Conservation (phyloP, 2,113 vertebrate species). For the Oryzias curvinotus region DNA sequence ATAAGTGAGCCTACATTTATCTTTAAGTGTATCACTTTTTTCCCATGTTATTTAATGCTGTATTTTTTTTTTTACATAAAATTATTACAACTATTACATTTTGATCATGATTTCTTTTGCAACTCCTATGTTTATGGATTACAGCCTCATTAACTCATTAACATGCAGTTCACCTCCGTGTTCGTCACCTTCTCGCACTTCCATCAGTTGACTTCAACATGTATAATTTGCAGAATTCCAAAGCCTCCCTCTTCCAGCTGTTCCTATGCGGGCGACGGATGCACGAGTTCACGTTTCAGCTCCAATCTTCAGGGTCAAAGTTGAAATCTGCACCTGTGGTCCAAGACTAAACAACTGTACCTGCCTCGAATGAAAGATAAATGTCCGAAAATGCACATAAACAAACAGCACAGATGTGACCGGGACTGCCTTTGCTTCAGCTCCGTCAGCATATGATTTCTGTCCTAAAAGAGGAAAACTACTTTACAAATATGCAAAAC, state of each 20-base stretch:
- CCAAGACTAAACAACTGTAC: slow-evolving; percentile 75
- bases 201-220: not conserved
- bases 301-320: slow-evolving; percentile 67
- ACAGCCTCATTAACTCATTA: too few species aligned
- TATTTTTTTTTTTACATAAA: too few species aligned
- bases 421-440: not conserved
- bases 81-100: too few species aligned
- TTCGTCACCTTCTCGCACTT: not conserved
- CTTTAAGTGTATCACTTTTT: too few species aligned
- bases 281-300: slow-evolving; percentile 27
- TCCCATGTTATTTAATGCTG: too few species aligned
- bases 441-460: not conserved
- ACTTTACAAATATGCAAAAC: not conserved
- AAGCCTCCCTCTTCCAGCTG: slow-evolving; percentile 1
- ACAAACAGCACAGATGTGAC: slow-evolving; percentile 14
- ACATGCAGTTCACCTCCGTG: not conserved
- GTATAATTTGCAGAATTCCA: slow-evolving; percentile 23
- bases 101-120: too few species aligned
- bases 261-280: slow-evolving; percentile 11
- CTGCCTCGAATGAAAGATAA: slow-evolving; percentile 49
- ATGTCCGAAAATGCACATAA: slow-evolving; percentile 24
- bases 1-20: too few species aligned
- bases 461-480: not conserved
- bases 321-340: slow-evolving; percentile 75
- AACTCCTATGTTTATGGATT: too few species aligned